A percentile compares a stretch with the other conserved stretches of the same genome.
Conservation (phyloP, 2,888 invertebrate genomes). For the Catocala nupta region DNA sequence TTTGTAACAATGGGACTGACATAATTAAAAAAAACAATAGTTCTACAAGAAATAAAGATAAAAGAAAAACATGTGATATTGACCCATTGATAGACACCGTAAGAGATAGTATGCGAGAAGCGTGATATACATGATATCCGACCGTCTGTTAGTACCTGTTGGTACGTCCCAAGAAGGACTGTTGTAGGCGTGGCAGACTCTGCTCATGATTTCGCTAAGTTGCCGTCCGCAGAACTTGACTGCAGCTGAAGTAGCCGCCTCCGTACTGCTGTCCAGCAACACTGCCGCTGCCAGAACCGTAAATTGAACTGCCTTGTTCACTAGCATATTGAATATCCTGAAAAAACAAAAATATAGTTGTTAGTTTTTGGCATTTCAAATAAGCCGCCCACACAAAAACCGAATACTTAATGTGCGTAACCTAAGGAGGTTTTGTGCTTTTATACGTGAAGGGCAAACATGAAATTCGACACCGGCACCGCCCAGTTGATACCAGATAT, state of each 20-base stretch:
- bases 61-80: no score
- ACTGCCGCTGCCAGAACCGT: conserved; percentile 66
- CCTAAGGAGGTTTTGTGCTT: conserved; percentile 71
- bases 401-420: conserved; percentile 68
- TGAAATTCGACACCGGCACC: conserved; percentile 76
- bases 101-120: no score
- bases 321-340: conserved; percentile 67
- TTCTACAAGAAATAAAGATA: no score
- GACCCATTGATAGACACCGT: no score
- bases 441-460: conserved; percentile 79
- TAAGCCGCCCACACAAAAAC: conserved; percentile 12
- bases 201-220: conserved; percentile 79
- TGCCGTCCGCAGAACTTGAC: conserved; percentile 78
- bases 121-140: no score
- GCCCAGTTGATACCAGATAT: conserved; percentile 70
- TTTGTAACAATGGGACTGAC: no score
- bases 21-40: no score
- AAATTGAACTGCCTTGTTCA: conserved; percentile 68
- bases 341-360: conserved; percentile 15
- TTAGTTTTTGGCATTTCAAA: conserved; percentile 15
- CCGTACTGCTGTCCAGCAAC: conserved; percentile 63
- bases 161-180: conserved; percentile 81
- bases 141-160: conserved; percentile 60
- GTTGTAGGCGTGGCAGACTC: conserved; percentile 80
- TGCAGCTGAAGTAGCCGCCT: conserved; percentile 67